These are phyloP conservation scores for Ceratina japonica DNA, from an alignment of 1,140 invertebrate genomes.

Conservation along the genomic window DNA sequence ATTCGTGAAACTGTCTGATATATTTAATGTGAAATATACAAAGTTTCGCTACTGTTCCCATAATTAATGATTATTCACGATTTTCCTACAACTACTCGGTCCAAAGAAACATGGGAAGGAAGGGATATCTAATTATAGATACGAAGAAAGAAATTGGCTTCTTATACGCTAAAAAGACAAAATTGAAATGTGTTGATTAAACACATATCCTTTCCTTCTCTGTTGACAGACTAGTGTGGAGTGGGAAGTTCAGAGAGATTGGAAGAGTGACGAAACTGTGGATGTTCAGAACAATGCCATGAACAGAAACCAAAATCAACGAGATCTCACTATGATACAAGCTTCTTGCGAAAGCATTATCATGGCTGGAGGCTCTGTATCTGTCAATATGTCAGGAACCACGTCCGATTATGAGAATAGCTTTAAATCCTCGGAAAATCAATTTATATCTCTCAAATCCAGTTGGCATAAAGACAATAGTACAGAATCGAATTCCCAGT, in stretches of 20 bases:
- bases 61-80: slow-evolving; percentile 38
- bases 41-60: slow-evolving; percentile 69
- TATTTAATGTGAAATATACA: slow-evolving; percentile 32
- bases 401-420: slow-evolving; percentile 54
- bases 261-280: slow-evolving; percentile 75
- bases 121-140: slow-evolving; percentile 68
- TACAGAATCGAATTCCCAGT: background rate
- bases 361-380: slow-evolving; percentile 68
- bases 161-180: slow-evolving; percentile 60
- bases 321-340: slow-evolving; percentile 62
- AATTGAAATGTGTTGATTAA: slow-evolving; percentile 73
- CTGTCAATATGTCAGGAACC: slow-evolving; percentile 64
- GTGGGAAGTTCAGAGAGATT: slow-evolving; percentile 72
- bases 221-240: slow-evolving; percentile 83
- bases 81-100: slow-evolving; percentile 57
- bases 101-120: slow-evolving; percentile 72
- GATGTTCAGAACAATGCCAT: slow-evolving; percentile 68
- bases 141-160: slow-evolving; percentile 60
- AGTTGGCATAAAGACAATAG: slow-evolving; percentile 29
- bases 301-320: slow-evolving; percentile 65
- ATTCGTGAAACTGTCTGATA: slow-evolving; percentile 11
- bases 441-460: slow-evolving; percentile 20
- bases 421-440: slow-evolving; percentile 43
- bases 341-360: slow-evolving; percentile 69
- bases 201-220: slow-evolving; percentile 84